Base-by-base conservation (phyloP, 1,140 invertebrate species). In the Drosophila sulfurigaster region DNA sequence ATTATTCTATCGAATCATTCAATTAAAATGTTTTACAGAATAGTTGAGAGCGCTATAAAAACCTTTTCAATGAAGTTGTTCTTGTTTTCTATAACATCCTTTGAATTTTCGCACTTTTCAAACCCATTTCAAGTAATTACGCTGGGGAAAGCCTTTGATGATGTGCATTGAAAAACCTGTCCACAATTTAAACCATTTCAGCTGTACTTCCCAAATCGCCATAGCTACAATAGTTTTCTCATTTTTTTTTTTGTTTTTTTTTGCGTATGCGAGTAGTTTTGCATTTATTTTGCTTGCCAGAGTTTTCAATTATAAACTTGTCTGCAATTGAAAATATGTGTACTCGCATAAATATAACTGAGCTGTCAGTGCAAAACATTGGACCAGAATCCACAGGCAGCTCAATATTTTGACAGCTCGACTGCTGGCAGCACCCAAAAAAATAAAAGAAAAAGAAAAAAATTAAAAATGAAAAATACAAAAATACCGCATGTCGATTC, bases 321-420 rank as follows among this genome's bases (percentile, higher is more conserved):
- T 82, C 76, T 71, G 45, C 48, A 78, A 76, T 78, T 65, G 71
- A 79, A 82, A 79, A 65, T 75, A 77, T 70, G 56, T 65, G 62
- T 72, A 48, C 45, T 25, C 59, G 10, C 41, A 63, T 66, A 57
- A 38, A 56, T 67, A 41, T 68, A 68, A 56, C 56, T 67, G 60
- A 79, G 60, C 72, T 75, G 72, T 74, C 71, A 74, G 57, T 75
- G 10, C 71, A 68, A 70, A 68, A 69, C 71, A 56, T 66, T 64
- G 52, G 13, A 63, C 72, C 66, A 78, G 71, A 78, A 56, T 65
- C 52, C 52, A 54, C 77, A 81, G 81, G 85, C 85, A 90, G 81
- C 85, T 90, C 85, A 88, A 88, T 88, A 88, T 88, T 88, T 88
- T 88, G 85, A 88, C 85, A 87, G 80, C 69, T 76, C 72, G 48